phyloP scores from a whole-genome alignment of 2,113 vertebrate genomes.

The Dromaius novaehollandiae region DNA sequence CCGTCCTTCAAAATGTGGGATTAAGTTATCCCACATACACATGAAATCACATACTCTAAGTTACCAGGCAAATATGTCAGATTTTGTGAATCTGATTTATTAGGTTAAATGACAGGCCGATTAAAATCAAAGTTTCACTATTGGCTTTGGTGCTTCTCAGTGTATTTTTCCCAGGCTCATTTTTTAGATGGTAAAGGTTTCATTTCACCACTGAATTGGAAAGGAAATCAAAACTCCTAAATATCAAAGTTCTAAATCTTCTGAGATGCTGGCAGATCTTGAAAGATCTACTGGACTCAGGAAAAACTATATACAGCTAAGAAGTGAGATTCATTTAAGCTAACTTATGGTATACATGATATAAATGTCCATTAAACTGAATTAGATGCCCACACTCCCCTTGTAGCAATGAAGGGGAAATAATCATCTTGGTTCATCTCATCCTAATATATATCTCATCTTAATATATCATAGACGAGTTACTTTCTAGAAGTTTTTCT shows the following conservation, averaged over 20 bases:
- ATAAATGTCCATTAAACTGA: neutral
- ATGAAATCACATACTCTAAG: neutral
- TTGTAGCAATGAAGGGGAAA: neutral
- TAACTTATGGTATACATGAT: neutral
- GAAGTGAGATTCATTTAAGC: neutral
- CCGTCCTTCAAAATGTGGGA: neutral
- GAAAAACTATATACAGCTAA: neutral
- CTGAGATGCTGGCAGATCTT: neutral
- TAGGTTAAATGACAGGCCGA: neutral
- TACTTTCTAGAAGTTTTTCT: neutral
- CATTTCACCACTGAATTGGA: neutral
- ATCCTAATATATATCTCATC: neutral
- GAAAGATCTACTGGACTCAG: neutral
- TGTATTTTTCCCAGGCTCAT: neutral
- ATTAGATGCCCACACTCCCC: neutral
- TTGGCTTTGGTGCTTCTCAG: neutral
- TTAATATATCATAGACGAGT: neutral
- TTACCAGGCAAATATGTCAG: neutral
- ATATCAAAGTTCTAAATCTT: neutral
- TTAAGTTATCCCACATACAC: neutral
- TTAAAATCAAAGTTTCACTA: neutral
- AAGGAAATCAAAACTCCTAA: neutral
- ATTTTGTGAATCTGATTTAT: neutral
- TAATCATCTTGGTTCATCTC: neutral
- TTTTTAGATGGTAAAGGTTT: neutral